Conservation (phyloP, 2,888 invertebrate species). For the Ditula angustiorana region DNA sequence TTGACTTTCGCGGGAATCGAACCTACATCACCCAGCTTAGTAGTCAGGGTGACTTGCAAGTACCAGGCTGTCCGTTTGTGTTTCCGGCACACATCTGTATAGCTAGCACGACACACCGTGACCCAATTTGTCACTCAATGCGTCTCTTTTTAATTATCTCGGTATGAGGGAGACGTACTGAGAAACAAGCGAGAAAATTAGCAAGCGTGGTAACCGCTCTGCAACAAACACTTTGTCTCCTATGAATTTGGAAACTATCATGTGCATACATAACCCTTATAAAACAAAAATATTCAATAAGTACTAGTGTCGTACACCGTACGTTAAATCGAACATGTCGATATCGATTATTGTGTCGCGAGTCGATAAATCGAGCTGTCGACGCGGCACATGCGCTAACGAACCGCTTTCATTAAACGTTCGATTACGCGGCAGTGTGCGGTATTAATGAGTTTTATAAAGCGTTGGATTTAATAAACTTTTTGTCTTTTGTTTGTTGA, state of each 20-base stretch:
- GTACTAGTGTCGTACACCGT: constrained; percentile 56
- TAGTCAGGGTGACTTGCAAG: too few relatives aligned
- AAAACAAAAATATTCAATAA: constrained; percentile 16
- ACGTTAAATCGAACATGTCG: constrained; percentile 59
- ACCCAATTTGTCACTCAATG: too few relatives aligned
- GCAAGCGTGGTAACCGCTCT: too few relatives aligned
- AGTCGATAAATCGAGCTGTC: constrained; percentile 69
- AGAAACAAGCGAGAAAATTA: too few relatives aligned
- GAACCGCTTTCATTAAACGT: constrained; percentile 70
- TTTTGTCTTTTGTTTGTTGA: constrained; percentile 43
- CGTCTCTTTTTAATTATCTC: too few relatives aligned
- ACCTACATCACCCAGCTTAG: too few relatives aligned
- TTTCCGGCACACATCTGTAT: too few relatives aligned
- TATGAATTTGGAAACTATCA: background rate
- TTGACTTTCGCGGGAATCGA: too few relatives aligned
- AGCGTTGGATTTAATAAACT: constrained; percentile 48
- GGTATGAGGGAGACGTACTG: too few relatives aligned
- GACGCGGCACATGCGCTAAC: constrained; percentile 62
- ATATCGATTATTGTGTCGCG: constrained; percentile 72
- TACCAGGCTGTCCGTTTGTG: too few relatives aligned
- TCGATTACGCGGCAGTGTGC: constrained; percentile 68
- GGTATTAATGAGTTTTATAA: constrained; percentile 74
- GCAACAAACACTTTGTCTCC: too few relatives aligned
- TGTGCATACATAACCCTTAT: background rate
- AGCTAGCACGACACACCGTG: too few relatives aligned